Base-by-base conservation (phyloP, 1,140 invertebrate genomes). In the Aphidius gifuensis region DNA sequence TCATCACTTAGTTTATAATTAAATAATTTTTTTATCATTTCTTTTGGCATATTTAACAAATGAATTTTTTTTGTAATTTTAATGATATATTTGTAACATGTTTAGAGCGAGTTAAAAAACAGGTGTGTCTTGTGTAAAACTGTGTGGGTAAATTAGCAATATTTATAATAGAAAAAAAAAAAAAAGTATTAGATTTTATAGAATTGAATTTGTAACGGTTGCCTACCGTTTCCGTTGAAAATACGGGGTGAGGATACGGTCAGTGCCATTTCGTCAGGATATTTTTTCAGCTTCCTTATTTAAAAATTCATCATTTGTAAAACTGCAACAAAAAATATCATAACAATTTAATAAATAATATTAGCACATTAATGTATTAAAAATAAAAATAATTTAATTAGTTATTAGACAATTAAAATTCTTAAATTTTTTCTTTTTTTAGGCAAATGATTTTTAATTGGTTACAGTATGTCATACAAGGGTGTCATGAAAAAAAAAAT, bases 161-260 rank as follows among this genome's bases (percentile, higher is more conserved):
- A 32, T 32, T 32, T 32, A 3, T 32, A 32, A 32, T 32, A 32
- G 23, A 32, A 32, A 32, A 32, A 32, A 32, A 32, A 3, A 3
- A 32, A 2, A 4, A 32, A 3, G 23, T 32, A 32, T 32, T 32
- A 3, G 23, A 48, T 45, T 39, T 32, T 32, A 42, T 32, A 56
- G 16, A 60, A 65, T 61, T 45, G 9, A 58, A 60, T 58, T 65
- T 58, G 55, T 58, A 32, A 38, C 21, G 46, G 32, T 60, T 55
- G 65, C 69, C 73, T 57, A 74, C 73, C 73, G 68, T 74, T 74
- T 74, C 73, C 73, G 58, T 74, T 73, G 64, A 74, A 74, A 73
- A 74, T 69, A 63, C 71, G 71, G 66, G 72, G 57, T 50, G 72
- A 74, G 67, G 72, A 69, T 61, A 69, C 71, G 62, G 71, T 74